A percentile compares a stretch with the other conserved stretches of the same genome.
Conservation (phyloP, 2,113 vertebrate species). For the Lota lota region DNA sequence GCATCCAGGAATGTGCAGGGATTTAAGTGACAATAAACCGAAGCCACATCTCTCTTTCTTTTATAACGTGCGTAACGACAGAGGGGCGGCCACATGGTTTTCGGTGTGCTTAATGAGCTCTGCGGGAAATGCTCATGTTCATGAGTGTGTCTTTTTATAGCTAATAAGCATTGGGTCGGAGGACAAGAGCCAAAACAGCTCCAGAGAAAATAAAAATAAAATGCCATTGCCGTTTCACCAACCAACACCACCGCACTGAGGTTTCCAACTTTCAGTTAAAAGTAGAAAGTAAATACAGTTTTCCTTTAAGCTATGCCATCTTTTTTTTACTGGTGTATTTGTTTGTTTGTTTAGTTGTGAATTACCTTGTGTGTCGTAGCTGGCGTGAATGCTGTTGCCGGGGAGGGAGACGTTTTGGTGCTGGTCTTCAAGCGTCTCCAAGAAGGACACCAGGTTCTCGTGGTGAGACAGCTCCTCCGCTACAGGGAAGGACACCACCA, state of each 20-base stretch:
- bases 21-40: too few species aligned
- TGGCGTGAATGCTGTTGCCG: conserved; percentile 86
- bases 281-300: background rate
- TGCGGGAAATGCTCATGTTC: conserved; percentile 19
- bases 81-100: conserved; percentile 16
- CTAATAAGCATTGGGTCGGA: conserved; percentile 28
- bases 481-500: conserved; percentile 95
- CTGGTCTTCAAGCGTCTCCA: conserved; percentile 88
- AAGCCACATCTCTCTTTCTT: too few species aligned
- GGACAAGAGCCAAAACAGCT: conserved; percentile 30
- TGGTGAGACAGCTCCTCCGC: conserved; percentile 93
- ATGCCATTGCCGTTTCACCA: background rate
- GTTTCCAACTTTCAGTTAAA: background rate
- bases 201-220: conserved; percentile 30
- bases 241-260: background rate
- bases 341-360: background rate
- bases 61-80: too few species aligned
- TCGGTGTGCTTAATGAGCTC: conserved; percentile 31
- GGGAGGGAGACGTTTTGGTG: conserved; percentile 90
- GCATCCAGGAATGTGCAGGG: too few species aligned
- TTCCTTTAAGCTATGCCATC: background rate
- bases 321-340: background rate
- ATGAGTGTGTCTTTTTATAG: conserved; percentile 26
- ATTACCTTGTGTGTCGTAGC: conserved; percentile 88
- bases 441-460: conserved; percentile 92